Evolutionary conservation across 2,888 invertebrate species (phyloP), one percentile per base, ranked within the genome.

Genomic region (Steinernema hermaphroditum): DNA sequence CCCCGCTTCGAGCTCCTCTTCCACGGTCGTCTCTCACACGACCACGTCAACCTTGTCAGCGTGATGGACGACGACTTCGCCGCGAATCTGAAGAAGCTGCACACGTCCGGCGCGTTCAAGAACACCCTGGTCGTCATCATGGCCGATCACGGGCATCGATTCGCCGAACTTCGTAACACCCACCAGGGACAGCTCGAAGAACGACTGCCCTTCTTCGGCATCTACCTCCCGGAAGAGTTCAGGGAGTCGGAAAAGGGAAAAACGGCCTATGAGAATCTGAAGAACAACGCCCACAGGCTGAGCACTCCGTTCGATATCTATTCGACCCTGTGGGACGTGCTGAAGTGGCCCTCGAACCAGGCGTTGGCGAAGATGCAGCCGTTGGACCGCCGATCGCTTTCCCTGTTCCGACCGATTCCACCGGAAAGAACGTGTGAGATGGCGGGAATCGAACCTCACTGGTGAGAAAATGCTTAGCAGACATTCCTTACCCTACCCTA

Each of bases 71-170:
- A 78, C 9, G 82, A 83, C 69, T 68, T 86, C 29, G 57, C 71
- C 6, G 74, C 68, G 16, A 80, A 82, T 76, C 74, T 86, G 74
- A 69, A 71, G 78, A 74, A 70, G 19, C 62, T 73, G 22, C 27
- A 27, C 57, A 85, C 89, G 2, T 89, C 89, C 0, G 91, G 91
- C 0, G 88, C 62, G 8, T 32, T 93, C 19, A 91, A 93, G 76
- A 91, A 93, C 80, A 94, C 94, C 0, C 86, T 95, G 77, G 87
- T 95, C 0, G 91, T 95, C 71, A 85, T 94, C 2, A 93, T 95
- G 93, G 92, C 93, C 6, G 95, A 95, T 88, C 95, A 95, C 87
- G 95, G 95, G 0, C 91, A 92, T 77, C 91, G 94, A 85, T 94
- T 92, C 87, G 91, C 92, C 0, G 90, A 91, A 68, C 91, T 94